phyloP scores from a whole-genome alignment of 1,140 invertebrate genomes.

The Tetranychus cinnabarinus region DNA sequence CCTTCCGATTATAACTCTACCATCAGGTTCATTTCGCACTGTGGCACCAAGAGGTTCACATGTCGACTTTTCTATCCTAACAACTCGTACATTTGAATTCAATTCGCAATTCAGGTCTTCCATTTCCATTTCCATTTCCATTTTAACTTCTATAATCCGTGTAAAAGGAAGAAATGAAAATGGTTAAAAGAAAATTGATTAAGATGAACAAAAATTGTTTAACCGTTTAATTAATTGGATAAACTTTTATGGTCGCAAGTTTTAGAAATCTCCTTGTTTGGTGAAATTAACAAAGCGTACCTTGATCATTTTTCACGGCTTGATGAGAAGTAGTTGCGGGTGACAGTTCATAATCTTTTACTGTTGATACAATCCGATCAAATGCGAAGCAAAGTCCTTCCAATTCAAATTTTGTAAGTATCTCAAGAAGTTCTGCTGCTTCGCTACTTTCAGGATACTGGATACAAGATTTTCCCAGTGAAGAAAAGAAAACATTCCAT shows the following conservation, averaged over 20 bases:
- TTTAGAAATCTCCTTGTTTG: too few relatives aligned
- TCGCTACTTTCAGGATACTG: slow-evolving; percentile 15
- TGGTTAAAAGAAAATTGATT: neutral
- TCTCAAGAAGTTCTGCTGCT: slow-evolving; percentile 38
- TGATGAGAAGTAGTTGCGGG: neutral
- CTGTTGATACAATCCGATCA: slow-evolving; percentile 7
- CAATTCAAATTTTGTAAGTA: slow-evolving; percentile 46
- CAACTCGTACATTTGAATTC: slow-evolving; percentile 6
- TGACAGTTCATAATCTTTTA: neutral
- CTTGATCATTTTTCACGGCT: neutral
- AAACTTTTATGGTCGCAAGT: too few relatives aligned
- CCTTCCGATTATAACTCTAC: slow-evolving; percentile 25
- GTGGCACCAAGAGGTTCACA: slow-evolving; percentile 58
- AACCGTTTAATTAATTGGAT: too few relatives aligned
- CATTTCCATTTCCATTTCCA: neutral
- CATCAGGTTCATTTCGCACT: slow-evolving; percentile 26
- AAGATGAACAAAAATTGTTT: neutral
- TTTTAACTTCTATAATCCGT: slow-evolving; percentile 2
- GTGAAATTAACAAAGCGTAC: neutral
- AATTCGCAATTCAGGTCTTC: slow-evolving; percentile 1
- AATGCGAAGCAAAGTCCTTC: slow-evolving; percentile 37
- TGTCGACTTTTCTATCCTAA: slow-evolving; percentile 19
- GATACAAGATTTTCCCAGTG: slow-evolving; percentile 22
- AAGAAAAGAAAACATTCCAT: neutral
- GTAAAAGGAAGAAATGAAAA: neutral